phyloP scores from a whole-genome alignment of 1,140 invertebrate genomes.

The Leguminivora glycinivorella region DNA sequence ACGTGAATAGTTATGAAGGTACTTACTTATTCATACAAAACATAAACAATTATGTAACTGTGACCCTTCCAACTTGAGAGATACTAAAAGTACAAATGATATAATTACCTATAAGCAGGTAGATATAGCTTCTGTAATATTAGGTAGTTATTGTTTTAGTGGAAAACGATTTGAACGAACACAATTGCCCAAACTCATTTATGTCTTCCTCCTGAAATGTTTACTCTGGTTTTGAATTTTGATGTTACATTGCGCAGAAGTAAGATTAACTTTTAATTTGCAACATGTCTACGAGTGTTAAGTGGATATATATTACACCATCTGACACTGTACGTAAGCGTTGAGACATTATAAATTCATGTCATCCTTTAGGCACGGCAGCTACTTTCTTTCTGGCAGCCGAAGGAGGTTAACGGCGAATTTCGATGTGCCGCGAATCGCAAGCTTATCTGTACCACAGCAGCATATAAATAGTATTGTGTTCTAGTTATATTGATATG shows the following conservation, averaged over 20 bases:
- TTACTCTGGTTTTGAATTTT: no score
- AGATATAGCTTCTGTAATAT: no score
- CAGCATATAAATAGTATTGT: constrained; percentile 41
- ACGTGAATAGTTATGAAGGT: neutral
- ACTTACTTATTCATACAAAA: constrained; percentile 4
- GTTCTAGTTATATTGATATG: neutral
- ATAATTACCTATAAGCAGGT: no score
- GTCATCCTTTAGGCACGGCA: constrained; percentile 33
- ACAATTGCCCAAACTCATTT: no score
- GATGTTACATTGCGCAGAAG: no score
- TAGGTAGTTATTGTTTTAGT: no score
- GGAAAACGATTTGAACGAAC: no score
- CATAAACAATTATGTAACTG: neutral
- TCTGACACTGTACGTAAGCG: neutral
- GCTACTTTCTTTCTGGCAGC: constrained; percentile 63
- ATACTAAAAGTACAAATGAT: no score
- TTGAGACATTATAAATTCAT: constrained; percentile 30
- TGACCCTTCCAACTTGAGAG: neutral
- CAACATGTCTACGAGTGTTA: neutral
- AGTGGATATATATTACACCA: neutral
- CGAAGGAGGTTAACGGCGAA: constrained; percentile 70
- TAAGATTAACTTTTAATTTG: neutral
- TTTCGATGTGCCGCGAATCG: constrained; percentile 60
- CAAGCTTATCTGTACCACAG: constrained; percentile 39
- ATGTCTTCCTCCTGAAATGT: no score